phyloP scores from a whole-genome alignment of 2,797 vertebrate species.

The Monodelphis domestica region DNA sequence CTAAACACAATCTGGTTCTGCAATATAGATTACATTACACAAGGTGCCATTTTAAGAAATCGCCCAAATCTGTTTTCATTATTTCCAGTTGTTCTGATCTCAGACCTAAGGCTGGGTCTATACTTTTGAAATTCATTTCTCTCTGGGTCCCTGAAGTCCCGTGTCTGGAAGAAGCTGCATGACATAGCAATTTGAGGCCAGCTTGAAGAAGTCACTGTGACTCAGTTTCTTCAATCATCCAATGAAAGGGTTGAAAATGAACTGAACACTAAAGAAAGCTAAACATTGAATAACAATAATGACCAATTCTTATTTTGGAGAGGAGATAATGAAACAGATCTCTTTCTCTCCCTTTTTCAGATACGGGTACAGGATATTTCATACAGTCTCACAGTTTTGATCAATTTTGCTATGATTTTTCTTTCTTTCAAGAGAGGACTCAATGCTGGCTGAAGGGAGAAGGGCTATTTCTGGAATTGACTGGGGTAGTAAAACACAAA shows the following conservation, averaged over 20 bases:
- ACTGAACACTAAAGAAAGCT: background rate
- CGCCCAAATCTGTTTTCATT: background rate
- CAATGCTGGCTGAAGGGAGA: background rate
- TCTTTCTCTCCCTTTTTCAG: background rate
- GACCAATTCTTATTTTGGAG: background rate
- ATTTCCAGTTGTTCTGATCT: background rate
- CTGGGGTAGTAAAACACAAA: background rate
- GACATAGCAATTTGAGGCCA: background rate
- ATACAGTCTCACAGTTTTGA: background rate
- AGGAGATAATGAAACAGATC: background rate
- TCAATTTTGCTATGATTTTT: background rate
- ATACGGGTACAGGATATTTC: background rate
- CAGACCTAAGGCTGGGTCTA: background rate
- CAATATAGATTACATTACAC: background rate
- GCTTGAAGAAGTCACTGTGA: background rate
- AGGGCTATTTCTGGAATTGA: background rate
- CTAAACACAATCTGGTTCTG: conserved; percentile 8
- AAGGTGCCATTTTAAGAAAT: background rate
- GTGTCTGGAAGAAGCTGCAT: background rate
- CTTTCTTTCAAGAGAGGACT: background rate
- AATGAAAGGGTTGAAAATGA: background rate
- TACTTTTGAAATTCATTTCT: background rate
- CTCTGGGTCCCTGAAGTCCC: background rate
- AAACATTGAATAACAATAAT: background rate
- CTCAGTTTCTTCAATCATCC: background rate